phyloP scores from a whole-genome alignment of 2,888 invertebrate genomes.

The Blomia tropicalis region DNA sequence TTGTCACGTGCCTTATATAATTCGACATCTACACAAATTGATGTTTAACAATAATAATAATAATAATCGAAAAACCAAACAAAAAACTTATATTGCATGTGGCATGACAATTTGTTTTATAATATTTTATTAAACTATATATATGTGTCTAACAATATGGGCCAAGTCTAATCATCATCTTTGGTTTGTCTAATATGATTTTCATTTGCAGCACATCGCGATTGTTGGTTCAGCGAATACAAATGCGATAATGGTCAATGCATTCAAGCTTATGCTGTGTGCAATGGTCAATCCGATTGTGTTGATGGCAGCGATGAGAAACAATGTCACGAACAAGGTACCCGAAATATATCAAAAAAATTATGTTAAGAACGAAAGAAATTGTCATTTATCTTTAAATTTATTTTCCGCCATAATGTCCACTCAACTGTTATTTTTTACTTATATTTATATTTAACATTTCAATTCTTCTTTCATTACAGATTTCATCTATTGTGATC shows the following conservation, averaged over 20 bases:
- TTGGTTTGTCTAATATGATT: too few species aligned
- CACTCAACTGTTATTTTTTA: too few species aligned
- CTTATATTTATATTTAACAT: too few species aligned
- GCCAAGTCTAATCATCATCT: too few species aligned
- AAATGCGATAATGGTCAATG: slow-evolving; percentile 39
- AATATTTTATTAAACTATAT: neutral
- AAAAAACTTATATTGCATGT: neutral
- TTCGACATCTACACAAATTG: too few species aligned
- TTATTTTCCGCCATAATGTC: too few species aligned
- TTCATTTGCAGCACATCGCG: slow-evolving; percentile 18
- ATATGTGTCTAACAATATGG: too few species aligned
- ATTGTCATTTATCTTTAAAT: neutral
- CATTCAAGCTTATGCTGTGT: slow-evolving; percentile 36
- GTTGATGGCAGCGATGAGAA: slow-evolving; percentile 33
- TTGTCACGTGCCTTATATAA: too few species aligned
- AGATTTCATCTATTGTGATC: slow-evolving; percentile 4
- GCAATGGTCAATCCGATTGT: slow-evolving; percentile 35
- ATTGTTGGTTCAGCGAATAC: slow-evolving; percentile 35
- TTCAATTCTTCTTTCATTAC: neutral
- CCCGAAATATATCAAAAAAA: too few species aligned
- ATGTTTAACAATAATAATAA: too few species aligned
- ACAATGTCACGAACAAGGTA: slow-evolving; percentile 28
- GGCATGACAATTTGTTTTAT: neutral
- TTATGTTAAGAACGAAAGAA: too few species aligned
- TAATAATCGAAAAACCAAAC: too few species aligned